These are phyloP conservation scores for Synanthedon formicaeformis DNA, from an alignment of 2,888 invertebrate genomes.

Conservation along the genomic window DNA sequence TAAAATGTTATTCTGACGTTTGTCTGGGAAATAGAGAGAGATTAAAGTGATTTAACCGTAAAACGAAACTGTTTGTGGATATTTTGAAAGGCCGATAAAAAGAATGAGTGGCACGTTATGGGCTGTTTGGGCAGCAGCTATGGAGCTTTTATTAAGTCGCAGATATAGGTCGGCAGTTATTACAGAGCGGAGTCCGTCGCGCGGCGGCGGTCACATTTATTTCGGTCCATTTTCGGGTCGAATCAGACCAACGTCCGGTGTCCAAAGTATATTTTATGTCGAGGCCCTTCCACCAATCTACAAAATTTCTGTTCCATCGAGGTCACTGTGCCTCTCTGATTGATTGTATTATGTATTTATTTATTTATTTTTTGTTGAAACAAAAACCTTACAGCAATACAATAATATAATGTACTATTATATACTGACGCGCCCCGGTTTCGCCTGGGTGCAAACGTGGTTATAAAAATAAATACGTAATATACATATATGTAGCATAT, in stretches of 20 bases:
- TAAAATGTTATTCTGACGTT: no score
- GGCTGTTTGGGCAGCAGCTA: constrained; percentile 11
- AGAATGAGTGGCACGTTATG: constrained; percentile 4
- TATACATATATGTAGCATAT: no score
- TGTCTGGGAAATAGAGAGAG: no score
- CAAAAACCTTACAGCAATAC: no score
- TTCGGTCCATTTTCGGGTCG: constrained; percentile 45
- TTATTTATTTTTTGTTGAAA: no score
- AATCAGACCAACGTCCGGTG: constrained; percentile 19
- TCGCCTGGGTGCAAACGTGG: no score
- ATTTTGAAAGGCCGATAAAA: not conserved
- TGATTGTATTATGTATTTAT: no score
- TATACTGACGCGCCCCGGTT: no score
- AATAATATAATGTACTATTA: no score
- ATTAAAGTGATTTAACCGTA: not conserved
- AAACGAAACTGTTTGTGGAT: not conserved
- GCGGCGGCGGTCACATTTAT: constrained; percentile 21
- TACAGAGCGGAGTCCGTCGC: constrained; percentile 21
- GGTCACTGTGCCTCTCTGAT: not conserved
- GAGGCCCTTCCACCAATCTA: constrained; percentile 4
- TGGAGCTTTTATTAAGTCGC: constrained; percentile 41
- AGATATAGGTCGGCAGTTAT: constrained; percentile 39
- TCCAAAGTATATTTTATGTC: constrained; percentile 14
- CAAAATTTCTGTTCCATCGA: not conserved
- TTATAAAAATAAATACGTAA: no score